Conservation (phyloP, 2,888 invertebrate species). For the Rotaria macrura region DNA sequence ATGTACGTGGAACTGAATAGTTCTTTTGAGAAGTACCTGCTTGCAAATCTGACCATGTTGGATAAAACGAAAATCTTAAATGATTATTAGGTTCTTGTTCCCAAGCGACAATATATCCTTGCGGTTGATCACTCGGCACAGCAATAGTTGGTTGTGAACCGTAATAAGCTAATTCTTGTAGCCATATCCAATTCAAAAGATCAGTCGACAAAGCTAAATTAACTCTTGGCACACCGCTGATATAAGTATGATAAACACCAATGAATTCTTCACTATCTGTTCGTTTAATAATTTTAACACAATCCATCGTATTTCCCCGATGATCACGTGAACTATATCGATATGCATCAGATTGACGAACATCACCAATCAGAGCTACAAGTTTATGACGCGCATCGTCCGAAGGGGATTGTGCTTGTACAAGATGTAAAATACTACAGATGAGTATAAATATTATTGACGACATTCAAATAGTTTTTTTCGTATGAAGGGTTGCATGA, state of each 20-base stretch:
- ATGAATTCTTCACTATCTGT: background rate
- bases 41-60: background rate
- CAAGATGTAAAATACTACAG: background rate
- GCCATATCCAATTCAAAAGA: background rate
- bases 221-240: background rate
- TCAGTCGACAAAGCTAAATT: background rate
- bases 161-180: background rate
- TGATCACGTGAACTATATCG: background rate
- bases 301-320: slow-evolving; percentile 4
- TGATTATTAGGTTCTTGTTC: slow-evolving; percentile 12
- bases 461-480: background rate
- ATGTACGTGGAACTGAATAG: background rate
- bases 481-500: background rate
- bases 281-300: background rate
- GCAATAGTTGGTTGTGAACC: slow-evolving; percentile 9
- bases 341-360: background rate
- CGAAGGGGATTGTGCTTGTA: background rate
- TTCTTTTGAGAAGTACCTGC: background rate
- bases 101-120: background rate
- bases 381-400: background rate
- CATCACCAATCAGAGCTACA: background rate
- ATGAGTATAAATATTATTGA: background rate
- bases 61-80: background rate
- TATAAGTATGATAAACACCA: background rate
- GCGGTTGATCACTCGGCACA: background rate